These are phyloP conservation scores for Fopius arisanus DNA, from an alignment of 1,140 invertebrate species.

Conservation along the genomic window DNA sequence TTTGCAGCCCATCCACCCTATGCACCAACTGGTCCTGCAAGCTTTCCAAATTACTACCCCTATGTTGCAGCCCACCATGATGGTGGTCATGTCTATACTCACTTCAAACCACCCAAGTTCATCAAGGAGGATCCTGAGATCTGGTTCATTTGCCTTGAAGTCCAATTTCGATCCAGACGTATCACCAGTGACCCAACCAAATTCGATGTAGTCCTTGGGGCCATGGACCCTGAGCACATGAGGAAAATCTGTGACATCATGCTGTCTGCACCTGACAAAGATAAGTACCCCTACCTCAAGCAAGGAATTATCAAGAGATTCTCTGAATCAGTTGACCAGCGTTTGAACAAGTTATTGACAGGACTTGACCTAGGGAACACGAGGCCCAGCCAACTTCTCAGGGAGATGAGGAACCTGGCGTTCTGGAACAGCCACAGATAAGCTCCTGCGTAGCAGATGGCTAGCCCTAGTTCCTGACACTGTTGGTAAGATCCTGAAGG, in stretches of 20 bases:
- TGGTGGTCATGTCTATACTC: no score
- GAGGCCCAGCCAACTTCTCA: constrained; percentile 41
- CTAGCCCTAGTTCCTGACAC: constrained; percentile 33
- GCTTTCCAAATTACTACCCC: background rate
- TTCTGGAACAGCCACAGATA: constrained; percentile 27
- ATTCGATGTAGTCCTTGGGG: no score
- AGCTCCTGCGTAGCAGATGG: constrained; percentile 37
- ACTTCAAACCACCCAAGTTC: no score
- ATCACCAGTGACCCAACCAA: no score
- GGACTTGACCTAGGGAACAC: constrained; percentile 44
- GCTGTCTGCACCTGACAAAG: constrained; percentile 16
- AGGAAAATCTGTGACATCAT: constrained; percentile 23
- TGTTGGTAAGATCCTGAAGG: constrained; percentile 11
- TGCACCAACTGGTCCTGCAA: background rate
- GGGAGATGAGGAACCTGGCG: constrained; percentile 36
- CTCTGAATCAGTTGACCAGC: constrained; percentile 38
- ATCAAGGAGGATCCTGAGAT: no score
- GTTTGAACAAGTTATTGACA: constrained; percentile 41
- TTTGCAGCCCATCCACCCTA: no score
- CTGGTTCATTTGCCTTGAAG: no score
- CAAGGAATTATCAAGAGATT: constrained; percentile 31
- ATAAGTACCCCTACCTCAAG: no score
- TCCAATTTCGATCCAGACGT: no score
- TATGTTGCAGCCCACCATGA: background rate
- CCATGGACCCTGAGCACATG: no score